Base-by-base conservation (phyloP, 2,797 vertebrate species). In the Ctenosaura bakeri region DNA sequence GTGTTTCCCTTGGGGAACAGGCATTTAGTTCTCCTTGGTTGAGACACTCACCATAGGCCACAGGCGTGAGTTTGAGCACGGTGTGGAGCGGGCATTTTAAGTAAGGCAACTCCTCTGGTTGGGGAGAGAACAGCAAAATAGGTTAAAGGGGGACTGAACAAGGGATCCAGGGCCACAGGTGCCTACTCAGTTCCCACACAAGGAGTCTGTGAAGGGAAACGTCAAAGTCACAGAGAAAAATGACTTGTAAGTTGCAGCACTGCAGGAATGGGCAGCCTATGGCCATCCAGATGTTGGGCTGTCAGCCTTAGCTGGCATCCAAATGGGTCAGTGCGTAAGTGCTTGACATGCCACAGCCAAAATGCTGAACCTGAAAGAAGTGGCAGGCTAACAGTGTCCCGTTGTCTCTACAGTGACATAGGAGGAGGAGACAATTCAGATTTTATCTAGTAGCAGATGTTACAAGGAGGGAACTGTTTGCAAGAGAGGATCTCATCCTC, bases 51-150 rank as follows among this genome's bases (percentile, higher is more conserved):
- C 97, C 97, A 52, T 97, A 98, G 85, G 98, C 98, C 56, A 98
- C 97, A 0, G 98, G 98, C 0, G 98, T 98, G 93, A 98, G 97
- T 93, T 98, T 98, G 79, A 98, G 96, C 16, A 98, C 98, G 0
- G 98, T 98, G 95, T 98, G 98, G 52, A 98, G 97, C 87, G 98
- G 98, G 94, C 98, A 98, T 94, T 97, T 98, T 92, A 98, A 97
- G 96, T 98, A 98, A 0, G 98, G 98, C 89, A 98, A 95, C 94
- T 98, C 98, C 18, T 90, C 98, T 98, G 92, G n/a, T 54, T 83
- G 89, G 92, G 64, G 88, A 32, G 78, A 90, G 91, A 59, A 89
- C 92, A 69, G n/a, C 79, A 32, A 78, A 77, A 50, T 84, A 35
- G 78, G 52, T 77, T 79, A 64, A 85, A 52, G 24, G 32, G n/a